Evolutionary conservation across 2,113 vertebrate genomes (phyloP).

Genomic region (Urocolius indicus): DNA sequence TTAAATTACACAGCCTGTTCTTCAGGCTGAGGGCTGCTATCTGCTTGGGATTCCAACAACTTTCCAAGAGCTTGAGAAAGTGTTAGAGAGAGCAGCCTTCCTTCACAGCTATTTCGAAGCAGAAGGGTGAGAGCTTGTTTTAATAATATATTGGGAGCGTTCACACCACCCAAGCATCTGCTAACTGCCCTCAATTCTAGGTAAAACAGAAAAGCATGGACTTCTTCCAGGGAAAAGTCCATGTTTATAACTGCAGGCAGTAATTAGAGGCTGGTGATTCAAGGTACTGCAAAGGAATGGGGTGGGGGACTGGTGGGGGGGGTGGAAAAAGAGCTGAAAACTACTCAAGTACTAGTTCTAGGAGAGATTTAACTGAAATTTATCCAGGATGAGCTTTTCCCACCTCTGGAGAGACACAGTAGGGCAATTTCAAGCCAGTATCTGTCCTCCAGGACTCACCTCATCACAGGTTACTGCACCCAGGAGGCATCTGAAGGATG

Average conservation of each 20-base stretch:
- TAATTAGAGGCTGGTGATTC: slow-evolving; percentile 56
- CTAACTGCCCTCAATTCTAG: slow-evolving; percentile 29
- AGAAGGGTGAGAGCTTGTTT: not conserved
- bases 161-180: not conserved
- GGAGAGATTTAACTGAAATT: not conserved
- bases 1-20: not conserved
- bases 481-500: rapidly evolving
- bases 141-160: not conserved
- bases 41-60: not conserved
- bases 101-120: not conserved
- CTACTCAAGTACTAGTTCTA: not conserved
- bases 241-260: slow-evolving; percentile 33
- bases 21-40: not conserved
- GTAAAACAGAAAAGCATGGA: not conserved
- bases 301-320: too few relatives aligned
- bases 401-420: not conserved
- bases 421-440: not conserved
- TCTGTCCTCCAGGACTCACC: rapidly evolving
- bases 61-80: not conserved
- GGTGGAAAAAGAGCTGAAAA: not conserved
- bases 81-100: not conserved
- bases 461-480: not conserved
- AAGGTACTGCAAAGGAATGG: not conserved
- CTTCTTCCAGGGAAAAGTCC: slow-evolving; percentile 26
- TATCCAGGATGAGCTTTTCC: not conserved